These are phyloP conservation scores for Epizoanthus scotinus DNA, from an alignment of 92 coral and sea anemone species.

Conservation along the genomic window DNA sequence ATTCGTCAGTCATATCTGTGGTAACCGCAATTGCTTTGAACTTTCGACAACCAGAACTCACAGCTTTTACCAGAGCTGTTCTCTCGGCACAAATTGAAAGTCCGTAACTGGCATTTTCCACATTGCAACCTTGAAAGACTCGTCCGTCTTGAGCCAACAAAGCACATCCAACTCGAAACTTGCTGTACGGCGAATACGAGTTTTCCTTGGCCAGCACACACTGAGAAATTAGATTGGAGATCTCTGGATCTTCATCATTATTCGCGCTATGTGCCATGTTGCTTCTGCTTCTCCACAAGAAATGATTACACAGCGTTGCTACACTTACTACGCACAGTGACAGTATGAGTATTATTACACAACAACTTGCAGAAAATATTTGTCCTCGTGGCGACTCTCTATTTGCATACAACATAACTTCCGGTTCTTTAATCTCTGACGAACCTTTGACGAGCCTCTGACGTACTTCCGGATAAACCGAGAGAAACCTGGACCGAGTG, in stretches of 20 bases:
- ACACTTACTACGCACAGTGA: too few relatives aligned
- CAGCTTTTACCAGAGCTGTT: slow-evolving; percentile 95
- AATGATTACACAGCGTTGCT: too few relatives aligned
- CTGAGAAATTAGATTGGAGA: slow-evolving; percentile 47
- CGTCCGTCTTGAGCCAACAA: slow-evolving; percentile 75
- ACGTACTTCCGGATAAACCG: too few relatives aligned
- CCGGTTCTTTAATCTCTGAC: not conserved
- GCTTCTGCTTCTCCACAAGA: slow-evolving; percentile 2
- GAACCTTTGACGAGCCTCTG: not conserved
- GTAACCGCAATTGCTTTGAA: slow-evolving; percentile 89
- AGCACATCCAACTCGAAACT: slow-evolving; percentile 97
- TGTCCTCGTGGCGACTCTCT: slow-evolving; percentile 15
- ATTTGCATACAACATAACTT: not conserved
- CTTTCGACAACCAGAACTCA: slow-evolving; percentile 85
- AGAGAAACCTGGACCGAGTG: too few relatives aligned
- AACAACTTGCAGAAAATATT: too few relatives aligned
- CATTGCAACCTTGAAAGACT: slow-evolving; percentile 91
- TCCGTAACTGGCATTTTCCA: slow-evolving; percentile 92
- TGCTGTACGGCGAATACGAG: slow-evolving; percentile 94
- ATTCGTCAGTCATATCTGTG: slow-evolving; percentile 71
- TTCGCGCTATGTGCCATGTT: slow-evolving; percentile 18
- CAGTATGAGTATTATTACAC: too few relatives aligned
- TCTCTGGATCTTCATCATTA: slow-evolving; percentile 8
- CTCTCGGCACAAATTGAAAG: slow-evolving; percentile 92
- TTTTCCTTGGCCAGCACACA: slow-evolving; percentile 77